These are phyloP conservation scores for Bungarus multicinctus DNA, from an alignment of 2,113 vertebrate genomes.

Conservation along the genomic window DNA sequence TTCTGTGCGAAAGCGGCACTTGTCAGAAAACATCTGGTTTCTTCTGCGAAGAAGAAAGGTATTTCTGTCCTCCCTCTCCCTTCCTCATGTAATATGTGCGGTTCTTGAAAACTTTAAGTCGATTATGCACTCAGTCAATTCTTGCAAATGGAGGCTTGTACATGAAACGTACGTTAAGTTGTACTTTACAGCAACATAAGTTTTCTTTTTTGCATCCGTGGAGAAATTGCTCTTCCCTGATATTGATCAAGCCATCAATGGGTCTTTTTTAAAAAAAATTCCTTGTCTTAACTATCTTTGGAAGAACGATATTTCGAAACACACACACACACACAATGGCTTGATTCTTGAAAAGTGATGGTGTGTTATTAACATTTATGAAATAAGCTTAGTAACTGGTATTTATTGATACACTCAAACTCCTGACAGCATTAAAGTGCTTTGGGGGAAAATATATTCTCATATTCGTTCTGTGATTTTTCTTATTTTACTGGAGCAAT, in stretches of 20 bases:
- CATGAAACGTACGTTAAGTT: neutral
- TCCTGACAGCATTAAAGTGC: neutral
- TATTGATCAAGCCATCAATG: neutral
- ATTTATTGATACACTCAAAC: neutral
- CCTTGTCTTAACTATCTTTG: neutral
- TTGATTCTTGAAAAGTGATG: neutral
- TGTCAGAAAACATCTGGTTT: neutral
- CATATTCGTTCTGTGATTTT: neutral
- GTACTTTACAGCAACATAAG: neutral
- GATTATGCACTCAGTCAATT: neutral
- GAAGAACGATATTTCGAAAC: neutral
- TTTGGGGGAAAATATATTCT: neutral
- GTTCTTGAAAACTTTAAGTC: neutral
- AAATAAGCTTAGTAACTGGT: neutral
- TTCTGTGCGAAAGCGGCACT: neutral
- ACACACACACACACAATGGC: neutral
- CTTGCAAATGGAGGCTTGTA: neutral
- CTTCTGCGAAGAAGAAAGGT: slow-evolving; percentile 39
- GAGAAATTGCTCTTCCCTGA: neutral
- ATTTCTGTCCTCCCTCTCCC: neutral
- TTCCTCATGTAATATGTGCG: neutral
- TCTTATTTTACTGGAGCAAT: neutral
- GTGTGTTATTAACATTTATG: neutral
- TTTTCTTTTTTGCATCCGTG: neutral
- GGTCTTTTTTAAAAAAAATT: neutral